phyloP scores from a whole-genome alignment of 2,113 vertebrate genomes.

The Syngnathoides biaculeatus region DNA sequence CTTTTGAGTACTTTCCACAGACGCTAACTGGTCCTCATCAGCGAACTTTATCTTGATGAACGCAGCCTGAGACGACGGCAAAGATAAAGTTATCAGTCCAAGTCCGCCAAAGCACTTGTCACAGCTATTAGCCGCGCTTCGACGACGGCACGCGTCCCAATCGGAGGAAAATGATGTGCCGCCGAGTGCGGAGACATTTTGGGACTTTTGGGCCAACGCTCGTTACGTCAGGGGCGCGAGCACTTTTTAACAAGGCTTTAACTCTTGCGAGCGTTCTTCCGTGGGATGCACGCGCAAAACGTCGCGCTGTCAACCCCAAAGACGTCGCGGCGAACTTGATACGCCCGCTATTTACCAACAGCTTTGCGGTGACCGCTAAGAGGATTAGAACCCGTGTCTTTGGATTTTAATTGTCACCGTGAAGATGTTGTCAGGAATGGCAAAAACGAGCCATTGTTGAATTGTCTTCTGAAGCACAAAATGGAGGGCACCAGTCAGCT shows the following conservation, averaged over 20 bases:
- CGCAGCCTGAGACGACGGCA: background rate
- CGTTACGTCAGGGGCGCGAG: background rate
- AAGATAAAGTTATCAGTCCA: constrained; percentile 3
- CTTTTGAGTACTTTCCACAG: background rate
- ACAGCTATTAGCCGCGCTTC: background rate
- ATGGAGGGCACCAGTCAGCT: background rate
- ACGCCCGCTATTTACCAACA: constrained; percentile 6
- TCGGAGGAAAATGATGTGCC: background rate
- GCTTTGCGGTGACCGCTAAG: constrained; percentile 1
- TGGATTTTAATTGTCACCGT: constrained; percentile 1
- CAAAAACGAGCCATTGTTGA: background rate
- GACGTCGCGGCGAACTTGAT: background rate
- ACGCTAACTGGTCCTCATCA: background rate
- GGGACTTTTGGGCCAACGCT: background rate
- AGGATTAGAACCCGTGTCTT: constrained; percentile 3
- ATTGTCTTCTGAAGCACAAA: background rate
- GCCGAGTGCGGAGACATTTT: background rate
- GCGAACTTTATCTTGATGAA: constrained; percentile 5
- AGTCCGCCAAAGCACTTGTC: constrained; percentile 6
- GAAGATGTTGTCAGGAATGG: background rate
- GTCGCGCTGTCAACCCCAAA: background rate
- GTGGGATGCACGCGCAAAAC: background rate
- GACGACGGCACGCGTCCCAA: background rate
- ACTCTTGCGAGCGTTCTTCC: constrained; percentile 5
- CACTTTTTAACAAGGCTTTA: constrained; percentile 3